phyloP scores from a whole-genome alignment of 2,888 invertebrate genomes.

The Cryptus armator region DNA sequence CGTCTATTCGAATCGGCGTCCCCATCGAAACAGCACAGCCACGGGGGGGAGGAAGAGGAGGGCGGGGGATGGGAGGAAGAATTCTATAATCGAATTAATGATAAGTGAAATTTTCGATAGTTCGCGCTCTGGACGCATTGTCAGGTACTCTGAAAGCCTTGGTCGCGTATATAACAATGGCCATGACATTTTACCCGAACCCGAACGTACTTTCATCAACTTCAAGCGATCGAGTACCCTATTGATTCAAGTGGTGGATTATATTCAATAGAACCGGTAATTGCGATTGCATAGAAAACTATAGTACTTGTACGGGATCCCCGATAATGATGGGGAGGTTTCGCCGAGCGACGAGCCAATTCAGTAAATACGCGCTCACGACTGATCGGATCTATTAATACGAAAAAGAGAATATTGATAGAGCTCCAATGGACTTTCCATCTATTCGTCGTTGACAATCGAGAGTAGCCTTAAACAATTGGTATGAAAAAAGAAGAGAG shows the following conservation, averaged over 20 bases:
- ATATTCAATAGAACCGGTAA: background rate
- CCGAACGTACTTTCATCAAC: background rate
- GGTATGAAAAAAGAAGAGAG: background rate
- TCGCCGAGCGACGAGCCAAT: background rate
- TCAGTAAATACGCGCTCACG: background rate
- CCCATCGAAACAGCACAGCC: slow-evolving; percentile 12
- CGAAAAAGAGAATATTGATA: background rate
- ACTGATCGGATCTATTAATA: background rate
- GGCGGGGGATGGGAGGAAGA: no score
- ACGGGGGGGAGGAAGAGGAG: background rate
- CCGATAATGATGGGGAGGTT: slow-evolving; percentile 1
- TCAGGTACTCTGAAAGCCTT: background rate
- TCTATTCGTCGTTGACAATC: background rate
- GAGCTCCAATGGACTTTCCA: background rate
- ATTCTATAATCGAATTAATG: slow-evolving; percentile 31
- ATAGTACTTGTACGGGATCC: background rate
- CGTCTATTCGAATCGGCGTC: background rate
- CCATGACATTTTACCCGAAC: slow-evolving; percentile 11
- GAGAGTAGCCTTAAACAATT: background rate
- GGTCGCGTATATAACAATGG: background rate
- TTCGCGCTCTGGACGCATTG: background rate
- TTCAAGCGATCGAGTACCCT: background rate
- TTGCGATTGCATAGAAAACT: background rate
- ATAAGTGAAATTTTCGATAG: slow-evolving; percentile 28
- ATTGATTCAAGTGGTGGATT: slow-evolving; percentile 4